Conservation (phyloP, 2,797 vertebrate species). For the Otolemur crassicaudatus region DNA sequence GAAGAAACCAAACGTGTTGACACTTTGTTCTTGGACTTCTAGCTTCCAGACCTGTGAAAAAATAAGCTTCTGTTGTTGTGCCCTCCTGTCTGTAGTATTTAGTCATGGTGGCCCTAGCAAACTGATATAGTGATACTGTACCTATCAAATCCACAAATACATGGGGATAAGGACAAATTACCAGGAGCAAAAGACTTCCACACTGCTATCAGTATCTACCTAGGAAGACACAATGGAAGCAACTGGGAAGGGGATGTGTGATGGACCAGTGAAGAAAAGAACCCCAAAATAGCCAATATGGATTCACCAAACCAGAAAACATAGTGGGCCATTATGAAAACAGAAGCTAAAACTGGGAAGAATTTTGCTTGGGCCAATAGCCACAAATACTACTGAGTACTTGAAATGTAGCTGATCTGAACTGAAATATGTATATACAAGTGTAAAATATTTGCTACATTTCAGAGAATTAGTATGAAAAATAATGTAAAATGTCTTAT, state of each 20-base stretch:
- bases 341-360: not conserved
- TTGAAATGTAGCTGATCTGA: not conserved
- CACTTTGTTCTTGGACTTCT: not conserved
- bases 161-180: not conserved
- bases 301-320: not conserved
- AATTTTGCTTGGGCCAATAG: not conserved
- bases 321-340: not conserved
- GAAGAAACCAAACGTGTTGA: not conserved
- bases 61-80: not conserved
- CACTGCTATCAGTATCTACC: not conserved
- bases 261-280: not conserved
- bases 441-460: not conserved
- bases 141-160: not conserved
- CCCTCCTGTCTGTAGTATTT: not conserved
- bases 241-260: not conserved
- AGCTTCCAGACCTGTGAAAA: not conserved
- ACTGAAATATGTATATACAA: not conserved
- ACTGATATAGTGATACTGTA: not conserved
- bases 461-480: not conserved
- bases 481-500: not conserved
- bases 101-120: not conserved
- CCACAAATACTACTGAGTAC: not conserved
- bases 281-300: not conserved
- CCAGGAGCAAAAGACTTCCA: not conserved
- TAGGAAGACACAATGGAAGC: not conserved